Conservation (phyloP, 2,797 vertebrate genomes). For the Oryzias sinensis region DNA sequence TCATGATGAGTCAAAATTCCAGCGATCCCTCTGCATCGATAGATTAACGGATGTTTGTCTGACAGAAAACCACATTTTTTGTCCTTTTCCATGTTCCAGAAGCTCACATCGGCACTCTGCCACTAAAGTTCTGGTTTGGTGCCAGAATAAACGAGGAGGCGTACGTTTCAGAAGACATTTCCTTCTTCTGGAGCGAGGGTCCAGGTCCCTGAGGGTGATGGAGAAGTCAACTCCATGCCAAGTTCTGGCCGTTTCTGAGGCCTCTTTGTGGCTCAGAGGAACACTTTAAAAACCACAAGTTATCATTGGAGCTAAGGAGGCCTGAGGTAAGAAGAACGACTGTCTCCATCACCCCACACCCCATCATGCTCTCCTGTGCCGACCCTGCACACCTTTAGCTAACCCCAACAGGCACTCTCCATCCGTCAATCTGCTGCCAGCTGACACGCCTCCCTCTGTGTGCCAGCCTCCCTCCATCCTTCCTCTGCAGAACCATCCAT, state of each 20-base stretch:
- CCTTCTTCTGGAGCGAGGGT: slow-evolving; percentile 79
- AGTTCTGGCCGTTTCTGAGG: slow-evolving; percentile 83
- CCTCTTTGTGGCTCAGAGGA: slow-evolving; percentile 89
- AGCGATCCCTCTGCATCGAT: no score
- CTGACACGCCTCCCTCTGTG: slow-evolving; percentile 52
- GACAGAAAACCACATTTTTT: slow-evolving; percentile 43
- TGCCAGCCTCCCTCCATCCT: slow-evolving; percentile 55
- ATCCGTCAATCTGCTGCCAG: slow-evolving; percentile 47
- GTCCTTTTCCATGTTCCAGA: slow-evolving; percentile 65
- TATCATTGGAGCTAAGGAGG: slow-evolving; percentile 85
- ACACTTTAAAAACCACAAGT: slow-evolving; percentile 90
- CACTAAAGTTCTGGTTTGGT: slow-evolving; percentile 72
- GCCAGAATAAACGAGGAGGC: slow-evolving; percentile 82
- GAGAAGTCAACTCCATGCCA: slow-evolving; percentile 78
- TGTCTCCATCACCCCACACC: slow-evolving; percentile 60
- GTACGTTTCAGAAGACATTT: slow-evolving; percentile 83
- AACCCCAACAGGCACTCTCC: slow-evolving; percentile 52
- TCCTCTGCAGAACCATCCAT: slow-evolving; percentile 50
- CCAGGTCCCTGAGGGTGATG: slow-evolving; percentile 80
- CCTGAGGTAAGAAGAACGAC: slow-evolving; percentile 55
- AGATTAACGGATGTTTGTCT: slow-evolving; percentile 25
- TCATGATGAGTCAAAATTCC: no score
- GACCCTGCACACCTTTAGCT: slow-evolving; percentile 51
- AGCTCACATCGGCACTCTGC: slow-evolving; percentile 50
- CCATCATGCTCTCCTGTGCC: slow-evolving; percentile 68